Evolutionary conservation across 2,888 invertebrate species (phyloP).

Genomic region (Labia minor): DNA sequence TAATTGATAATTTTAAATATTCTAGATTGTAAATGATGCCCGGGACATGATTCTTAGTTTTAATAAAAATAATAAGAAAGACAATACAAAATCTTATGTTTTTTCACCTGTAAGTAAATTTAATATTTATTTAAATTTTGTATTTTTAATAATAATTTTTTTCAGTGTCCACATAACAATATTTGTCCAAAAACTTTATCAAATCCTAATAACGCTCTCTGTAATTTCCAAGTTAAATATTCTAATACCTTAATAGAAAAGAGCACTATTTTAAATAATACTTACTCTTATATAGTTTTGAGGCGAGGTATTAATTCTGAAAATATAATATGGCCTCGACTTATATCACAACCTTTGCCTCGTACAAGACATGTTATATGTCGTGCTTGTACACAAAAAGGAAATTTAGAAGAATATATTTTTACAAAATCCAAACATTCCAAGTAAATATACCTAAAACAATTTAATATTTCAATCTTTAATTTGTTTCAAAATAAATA

Average conservation of each 20-base stretch:
- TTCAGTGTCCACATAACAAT: constrained; percentile 70
- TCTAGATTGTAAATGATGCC: constrained; percentile 62
- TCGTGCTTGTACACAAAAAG: constrained; percentile 61
- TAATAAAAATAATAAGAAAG: constrained; percentile 21
- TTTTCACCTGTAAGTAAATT: constrained; percentile 59
- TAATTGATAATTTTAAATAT: constrained; percentile 21
- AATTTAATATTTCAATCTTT: too few species aligned
- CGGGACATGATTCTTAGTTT: constrained; percentile 64
- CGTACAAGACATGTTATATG: constrained; percentile 65
- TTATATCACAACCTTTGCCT: constrained; percentile 59
- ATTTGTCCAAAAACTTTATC: constrained; percentile 60
- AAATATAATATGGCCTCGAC: constrained; percentile 62
- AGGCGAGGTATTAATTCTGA: constrained; percentile 54
- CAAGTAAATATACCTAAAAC: too few species aligned
- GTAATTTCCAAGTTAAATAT: constrained; percentile 40
- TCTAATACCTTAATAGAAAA: constrained; percentile 28
- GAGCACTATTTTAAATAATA: constrained; percentile 37
- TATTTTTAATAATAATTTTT: constrained; percentile 28
- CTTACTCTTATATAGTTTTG: constrained; percentile 70
- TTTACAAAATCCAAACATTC: constrained; percentile 66
- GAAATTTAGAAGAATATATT: constrained; percentile 62
- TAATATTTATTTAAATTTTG: constrained; percentile 18
- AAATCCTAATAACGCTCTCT: constrained; percentile 45
- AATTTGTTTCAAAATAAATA: too few species aligned
- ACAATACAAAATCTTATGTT: constrained; percentile 40